Percentiles rank a stretch among this genome's conserved stretches.
phyloP scores from a whole-genome alignment of 2,797 vertebrate genomes.

The Vultur gryphus region DNA sequence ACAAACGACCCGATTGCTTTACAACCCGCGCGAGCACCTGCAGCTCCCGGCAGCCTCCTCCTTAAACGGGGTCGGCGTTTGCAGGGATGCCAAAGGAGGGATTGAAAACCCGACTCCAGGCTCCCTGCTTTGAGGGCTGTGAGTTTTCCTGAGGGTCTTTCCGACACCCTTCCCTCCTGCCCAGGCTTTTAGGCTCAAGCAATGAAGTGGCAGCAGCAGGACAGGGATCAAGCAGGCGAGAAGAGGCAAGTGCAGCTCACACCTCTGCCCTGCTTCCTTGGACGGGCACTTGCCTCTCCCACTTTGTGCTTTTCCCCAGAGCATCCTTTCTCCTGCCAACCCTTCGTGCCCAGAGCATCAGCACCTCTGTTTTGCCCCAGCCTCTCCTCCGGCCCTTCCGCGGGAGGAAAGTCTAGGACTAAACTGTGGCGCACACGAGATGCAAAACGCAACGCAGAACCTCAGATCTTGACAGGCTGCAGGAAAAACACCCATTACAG shows the following conservation, averaged over 20 bases:
- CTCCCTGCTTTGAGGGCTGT: not conserved
- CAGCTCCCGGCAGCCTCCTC: not conserved
- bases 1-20: not conserved
- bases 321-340: not conserved
- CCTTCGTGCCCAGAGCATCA: not conserved
- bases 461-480: not conserved
- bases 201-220: not conserved
- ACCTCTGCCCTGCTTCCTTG: not conserved
- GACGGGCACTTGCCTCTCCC: not conserved
- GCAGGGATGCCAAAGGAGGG: not conserved
- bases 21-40: rapidly evolving
- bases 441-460: not conserved
- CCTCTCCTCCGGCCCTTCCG: not conserved
- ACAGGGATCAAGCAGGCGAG: not conserved
- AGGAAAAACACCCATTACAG: not conserved
- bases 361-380: not conserved
- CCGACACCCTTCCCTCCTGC: not conserved
- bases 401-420: not conserved
- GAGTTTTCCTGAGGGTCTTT: not conserved
- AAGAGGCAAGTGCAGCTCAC: not conserved
- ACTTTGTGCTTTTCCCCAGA: rapidly evolving
- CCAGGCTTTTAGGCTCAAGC: not conserved
- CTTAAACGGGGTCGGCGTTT: rapidly evolving
- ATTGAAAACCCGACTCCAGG: not conserved
- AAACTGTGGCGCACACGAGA: rapidly evolving